Base-by-base conservation (phyloP, 2,888 invertebrate genomes). In the Synergus umbraculus region DNA sequence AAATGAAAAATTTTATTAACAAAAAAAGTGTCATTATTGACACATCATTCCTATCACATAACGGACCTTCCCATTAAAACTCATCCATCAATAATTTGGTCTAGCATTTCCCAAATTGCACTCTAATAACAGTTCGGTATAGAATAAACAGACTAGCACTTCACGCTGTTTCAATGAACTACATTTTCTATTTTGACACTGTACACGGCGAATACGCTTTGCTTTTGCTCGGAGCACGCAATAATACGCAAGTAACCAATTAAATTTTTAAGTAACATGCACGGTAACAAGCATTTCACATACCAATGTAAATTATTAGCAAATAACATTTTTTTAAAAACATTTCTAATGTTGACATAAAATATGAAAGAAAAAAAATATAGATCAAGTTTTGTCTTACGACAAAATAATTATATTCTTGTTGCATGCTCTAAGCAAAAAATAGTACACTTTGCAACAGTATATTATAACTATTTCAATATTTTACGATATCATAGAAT, bases 401-500 rank as follows among this genome's bases (percentile, higher is more conserved):
- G 63, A 63, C 29, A 73, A 15, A 18, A 63, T 29, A 69, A n/a
- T 60, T 43, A 54, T 54, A 41, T 54, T 41, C 46, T 58, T 54
- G 37, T 58, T 73, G 78, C 85, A 78, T 76, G 76, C 83, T 78
- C 81, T 67, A 82, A 83, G 81, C 83, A 82, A 86, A 77, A 65
- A 77, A 81, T 77, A 81, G 84, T 82, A 83, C 85, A 85, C 85
- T 83, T 84, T 84, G 79, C 79, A 83, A 84, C 82, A 79, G 81
- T 84, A 81, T 83, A 67, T 78, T 86, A 84, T 84, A 85, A 85
- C 85, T 86, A 85, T 84, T 82, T 84, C 82, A 81, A 88, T 88
- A 87, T 85, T 84, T 83, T 86, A 83, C 81, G 82, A 85, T 84
- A 87, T 87, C 82, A 73, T 85, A 82, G 80, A 87, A 82, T 84